Percentiles rank a stretch among this genome's conserved stretches.
These are phyloP conservation scores for Tolypeutes matacus DNA, from an alignment of 2,797 vertebrate species.

Conservation along the genomic window DNA sequence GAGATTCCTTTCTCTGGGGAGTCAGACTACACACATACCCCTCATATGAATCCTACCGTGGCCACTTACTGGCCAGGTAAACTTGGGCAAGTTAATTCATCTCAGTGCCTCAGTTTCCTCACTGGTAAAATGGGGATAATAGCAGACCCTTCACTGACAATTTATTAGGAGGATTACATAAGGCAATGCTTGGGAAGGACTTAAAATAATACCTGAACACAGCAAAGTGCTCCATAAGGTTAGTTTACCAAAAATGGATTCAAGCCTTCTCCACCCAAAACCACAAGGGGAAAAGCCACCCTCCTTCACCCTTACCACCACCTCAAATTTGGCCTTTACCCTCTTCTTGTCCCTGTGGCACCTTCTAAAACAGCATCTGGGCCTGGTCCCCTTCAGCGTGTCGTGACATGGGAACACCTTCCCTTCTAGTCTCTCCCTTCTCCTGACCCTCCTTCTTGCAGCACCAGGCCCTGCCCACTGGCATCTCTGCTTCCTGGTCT, in stretches of 20 bases:
- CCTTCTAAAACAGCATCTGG: background rate
- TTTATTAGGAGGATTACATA: background rate
- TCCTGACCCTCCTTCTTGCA: background rate
- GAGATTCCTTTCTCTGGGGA: background rate
- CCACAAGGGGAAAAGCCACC: background rate
- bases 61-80: background rate
- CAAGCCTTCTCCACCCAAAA: background rate
- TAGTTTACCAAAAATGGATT: background rate
- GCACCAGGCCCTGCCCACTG: too few relatives aligned
- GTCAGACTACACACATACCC: background rate
- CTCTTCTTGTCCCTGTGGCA: background rate
- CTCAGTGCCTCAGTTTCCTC: too few relatives aligned
- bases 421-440: background rate
- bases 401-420: fast-evolving
- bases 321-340: background rate
- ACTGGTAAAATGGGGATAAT: background rate
- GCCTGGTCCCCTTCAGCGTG: background rate
- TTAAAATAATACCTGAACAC: background rate
- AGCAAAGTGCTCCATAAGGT: background rate
- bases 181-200: background rate
- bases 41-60: background rate
- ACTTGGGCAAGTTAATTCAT: too few relatives aligned
- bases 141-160: background rate
- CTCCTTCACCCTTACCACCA: background rate
- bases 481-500: background rate